phyloP scores from a whole-genome alignment of 2,888 invertebrate genomes.

The Acronicta psi region DNA sequence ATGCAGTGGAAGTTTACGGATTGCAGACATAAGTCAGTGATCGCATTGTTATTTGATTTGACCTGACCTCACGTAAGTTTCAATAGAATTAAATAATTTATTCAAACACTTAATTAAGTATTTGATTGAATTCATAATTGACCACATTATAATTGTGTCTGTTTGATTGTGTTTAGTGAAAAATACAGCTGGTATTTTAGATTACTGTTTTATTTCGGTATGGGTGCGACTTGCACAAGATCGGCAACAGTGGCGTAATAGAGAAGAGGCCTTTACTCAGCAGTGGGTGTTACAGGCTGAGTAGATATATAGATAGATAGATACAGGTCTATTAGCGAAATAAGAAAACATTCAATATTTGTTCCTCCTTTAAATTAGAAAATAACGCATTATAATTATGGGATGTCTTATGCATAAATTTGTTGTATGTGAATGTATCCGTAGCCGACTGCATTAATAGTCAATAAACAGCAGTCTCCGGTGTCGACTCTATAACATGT shows the following conservation, averaged over 20 bases:
- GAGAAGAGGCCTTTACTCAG: too few species aligned
- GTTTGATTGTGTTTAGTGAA: conserved; percentile 1
- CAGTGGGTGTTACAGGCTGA: too few species aligned
- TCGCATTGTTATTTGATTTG: conserved; percentile 40
- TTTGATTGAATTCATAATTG: conserved; percentile 32
- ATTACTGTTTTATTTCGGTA: too few species aligned
- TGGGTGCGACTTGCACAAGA: too few species aligned
- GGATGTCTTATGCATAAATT: too few species aligned
- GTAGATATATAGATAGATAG: too few species aligned
- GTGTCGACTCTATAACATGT: conserved; percentile 64
- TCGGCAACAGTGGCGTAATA: too few species aligned
- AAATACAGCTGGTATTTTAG: not conserved
- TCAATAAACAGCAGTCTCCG: conserved; percentile 67
- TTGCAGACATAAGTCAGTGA: not conserved
- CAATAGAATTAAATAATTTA: conserved; percentile 41
- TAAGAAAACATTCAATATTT: not conserved
- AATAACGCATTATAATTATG: too few species aligned
- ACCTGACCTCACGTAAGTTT: conserved; percentile 35
- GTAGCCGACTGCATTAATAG: conserved; percentile 64
- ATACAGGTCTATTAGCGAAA: too few species aligned
- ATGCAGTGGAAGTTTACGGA: not conserved
- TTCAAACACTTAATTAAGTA: conserved; percentile 40
- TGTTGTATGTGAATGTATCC: conserved; percentile 44
- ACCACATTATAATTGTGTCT: conserved; percentile 19
- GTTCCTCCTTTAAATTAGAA: too few species aligned